Evolutionary conservation across 2,113 vertebrate genomes (phyloP), one percentile per base, ranked within the genome.

Genomic region (Anarrhichthys ocellatus): DNA sequence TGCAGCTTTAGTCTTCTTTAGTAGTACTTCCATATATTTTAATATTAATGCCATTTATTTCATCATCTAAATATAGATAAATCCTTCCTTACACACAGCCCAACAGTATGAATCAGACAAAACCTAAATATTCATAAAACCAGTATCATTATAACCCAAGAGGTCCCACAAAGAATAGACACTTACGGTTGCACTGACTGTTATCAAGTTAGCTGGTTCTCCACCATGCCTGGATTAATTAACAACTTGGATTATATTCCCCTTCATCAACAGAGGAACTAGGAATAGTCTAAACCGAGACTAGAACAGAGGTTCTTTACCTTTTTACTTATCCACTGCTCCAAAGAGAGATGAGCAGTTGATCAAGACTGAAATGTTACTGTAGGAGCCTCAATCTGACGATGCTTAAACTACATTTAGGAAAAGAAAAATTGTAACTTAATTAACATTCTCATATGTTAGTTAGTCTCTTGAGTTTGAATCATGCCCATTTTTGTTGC

Each of bases 151-250:
- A 76, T 3, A 59, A 56, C 6, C 64, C 36, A 48, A 67, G 71
- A 46, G 17, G 29, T 80, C 13, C 14, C 32, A 71, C 0, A 48
- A 44, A 82, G 34, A 50, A 76, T 44, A 22, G 11, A 56, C 20
- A 48, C 34, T 66, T 36, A 9, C 1, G 15, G 27, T 50, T 50
- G 46, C 66, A 72, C 52, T 54, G 52, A 27, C 22, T 83, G 42
- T 89, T 79, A 85, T 74, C 64, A 81, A 40, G 56, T 82, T 67
- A 72, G 40, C 36, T 84, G 76, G 27, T 73, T 70, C 29, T 56
- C 61, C 46, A 74, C 65, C 76, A 59, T 54, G 58, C 7, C 44
- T 76, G 61, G 46, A 77, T 81, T 76, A 27, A 64, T 68, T 80
- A 84, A 78, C 18, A 40, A 64, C 71, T 78, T 65, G 36, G 42